These are phyloP conservation scores for Acronicta psi DNA, from an alignment of 2,888 invertebrate genomes.

Conservation along the genomic window DNA sequence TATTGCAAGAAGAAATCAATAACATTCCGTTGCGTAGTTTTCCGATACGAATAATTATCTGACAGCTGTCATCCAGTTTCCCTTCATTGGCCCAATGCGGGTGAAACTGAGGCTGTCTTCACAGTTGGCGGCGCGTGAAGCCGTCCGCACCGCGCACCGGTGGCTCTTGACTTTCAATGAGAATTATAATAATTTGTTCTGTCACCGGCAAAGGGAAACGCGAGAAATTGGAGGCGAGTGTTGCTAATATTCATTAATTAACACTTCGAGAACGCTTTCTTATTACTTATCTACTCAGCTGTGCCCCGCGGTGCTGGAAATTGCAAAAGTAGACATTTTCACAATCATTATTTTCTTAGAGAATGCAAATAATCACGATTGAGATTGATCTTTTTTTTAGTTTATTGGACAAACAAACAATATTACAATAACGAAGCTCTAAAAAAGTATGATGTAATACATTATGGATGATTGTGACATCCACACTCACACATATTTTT, in stretches of 20 bases:
- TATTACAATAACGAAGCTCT: too few species aligned
- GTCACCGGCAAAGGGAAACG: slow-evolving; percentile 29
- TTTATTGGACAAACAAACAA: too few species aligned
- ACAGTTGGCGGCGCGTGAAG: slow-evolving; percentile 37
- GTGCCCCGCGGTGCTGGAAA: too few species aligned
- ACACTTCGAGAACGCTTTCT: neutral
- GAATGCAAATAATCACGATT: too few species aligned
- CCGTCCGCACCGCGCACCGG: slow-evolving; percentile 33
- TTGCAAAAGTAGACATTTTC: too few species aligned
- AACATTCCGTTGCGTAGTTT: slow-evolving; percentile 24
- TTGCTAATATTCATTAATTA: slow-evolving; percentile 5
- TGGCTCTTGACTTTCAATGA: slow-evolving; percentile 53
- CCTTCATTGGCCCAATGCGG: slow-evolving; percentile 50
- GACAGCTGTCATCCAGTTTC: slow-evolving; percentile 41
- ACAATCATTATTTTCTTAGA: too few species aligned
- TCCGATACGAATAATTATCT: slow-evolving; percentile 32
- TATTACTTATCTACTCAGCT: neutral
- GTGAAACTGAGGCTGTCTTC: slow-evolving; percentile 49
- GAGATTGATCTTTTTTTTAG: too few species aligned
- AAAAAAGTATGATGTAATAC: too few species aligned
- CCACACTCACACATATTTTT: too few species aligned
- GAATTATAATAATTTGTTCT: slow-evolving; percentile 46
- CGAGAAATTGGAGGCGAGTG: slow-evolving; percentile 21
- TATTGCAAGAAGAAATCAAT: neutral
- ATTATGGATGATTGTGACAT: too few species aligned